Percentiles rank a stretch among this genome's conserved stretches.
These are phyloP conservation scores for Odontocolon sp. DNA, from an alignment of 2,888 invertebrate species.

Conservation along the genomic window DNA sequence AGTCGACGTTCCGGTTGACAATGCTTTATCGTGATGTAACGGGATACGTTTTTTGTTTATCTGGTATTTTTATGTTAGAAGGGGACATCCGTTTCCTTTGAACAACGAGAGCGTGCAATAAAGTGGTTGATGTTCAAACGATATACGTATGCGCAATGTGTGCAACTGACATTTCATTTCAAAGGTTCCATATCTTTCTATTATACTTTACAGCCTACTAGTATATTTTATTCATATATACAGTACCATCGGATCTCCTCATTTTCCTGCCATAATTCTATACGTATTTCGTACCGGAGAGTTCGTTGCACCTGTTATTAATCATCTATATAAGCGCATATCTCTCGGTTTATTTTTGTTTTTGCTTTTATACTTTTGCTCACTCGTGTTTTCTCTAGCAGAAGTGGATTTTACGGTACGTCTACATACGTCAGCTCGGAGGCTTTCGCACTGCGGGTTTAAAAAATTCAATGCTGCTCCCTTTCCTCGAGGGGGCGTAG, in stretches of 20 bases:
- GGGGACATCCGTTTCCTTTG: no score
- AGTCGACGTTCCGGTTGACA: not conserved
- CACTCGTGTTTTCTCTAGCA: conserved; percentile 8
- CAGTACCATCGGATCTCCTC: not conserved
- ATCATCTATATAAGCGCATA: conserved; percentile 40
- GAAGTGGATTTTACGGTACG: conserved; percentile 40
- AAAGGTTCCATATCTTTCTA: not conserved
- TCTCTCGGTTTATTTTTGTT: conserved; percentile 10
- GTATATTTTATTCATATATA: no score
- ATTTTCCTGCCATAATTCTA: not conserved
- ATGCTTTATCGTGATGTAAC: not conserved
- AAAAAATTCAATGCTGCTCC: conserved; percentile 51
- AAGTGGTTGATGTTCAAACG: conserved; percentile 3
- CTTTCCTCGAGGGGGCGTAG: conserved; percentile 26
- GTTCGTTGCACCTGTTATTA: conserved; percentile 48
- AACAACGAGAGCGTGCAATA: not conserved
- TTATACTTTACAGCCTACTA: not conserved
- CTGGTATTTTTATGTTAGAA: not conserved
- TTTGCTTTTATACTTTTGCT: not conserved
- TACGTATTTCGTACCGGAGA: not conserved
- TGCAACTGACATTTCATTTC: not conserved
- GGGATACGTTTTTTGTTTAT: conserved; percentile 20
- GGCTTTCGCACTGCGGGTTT: conserved; percentile 43
- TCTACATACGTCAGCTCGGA: conserved; percentile 22
- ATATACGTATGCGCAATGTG: not conserved